Percentiles rank a stretch among this genome's conserved stretches.
Conservation (phyloP, 2,888 invertebrate species). For the Ethmia dodecea region DNA sequence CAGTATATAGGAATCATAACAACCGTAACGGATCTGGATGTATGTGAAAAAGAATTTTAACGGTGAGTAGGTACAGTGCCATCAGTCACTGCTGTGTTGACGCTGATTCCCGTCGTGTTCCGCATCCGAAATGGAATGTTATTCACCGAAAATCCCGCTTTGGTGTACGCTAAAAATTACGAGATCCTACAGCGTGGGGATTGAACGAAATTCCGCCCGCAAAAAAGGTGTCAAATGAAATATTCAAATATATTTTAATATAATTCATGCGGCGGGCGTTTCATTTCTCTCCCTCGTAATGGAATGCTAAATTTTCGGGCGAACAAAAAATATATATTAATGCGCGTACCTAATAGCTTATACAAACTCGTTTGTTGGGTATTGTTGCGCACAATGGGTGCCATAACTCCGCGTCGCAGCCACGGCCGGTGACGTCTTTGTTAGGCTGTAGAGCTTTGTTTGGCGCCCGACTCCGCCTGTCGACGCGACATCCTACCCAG, state of each 20-base stretch:
- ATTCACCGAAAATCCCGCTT: conserved; percentile 70
- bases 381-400: conserved; percentile 77
- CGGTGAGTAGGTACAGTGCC: conserved; percentile 47
- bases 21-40: background rate
- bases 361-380: conserved; percentile 79
- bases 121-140: conserved; percentile 74
- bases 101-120: conserved; percentile 71
- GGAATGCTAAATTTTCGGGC: conserved; percentile 78
- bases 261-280: conserved; percentile 78
- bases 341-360: conserved; percentile 78
- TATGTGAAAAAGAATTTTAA: conserved; percentile 56
- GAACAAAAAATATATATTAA: conserved; percentile 78
- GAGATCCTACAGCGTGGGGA: conserved; percentile 55
- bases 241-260: conserved; percentile 79
- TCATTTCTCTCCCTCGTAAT: conserved; percentile 78
- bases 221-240: conserved; percentile 79
- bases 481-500: conserved; percentile 52
- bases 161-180: conserved; percentile 74
- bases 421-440: conserved; percentile 78
- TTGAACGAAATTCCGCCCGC: conserved; percentile 73
- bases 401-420: conserved; percentile 76
- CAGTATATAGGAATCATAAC: background rate
- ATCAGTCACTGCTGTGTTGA: conserved; percentile 71
- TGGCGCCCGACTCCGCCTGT: conserved; percentile 62
- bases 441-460: conserved; percentile 70